Conservation (phyloP, 2,888 invertebrate species). For the Gryllus longicercus region DNA sequence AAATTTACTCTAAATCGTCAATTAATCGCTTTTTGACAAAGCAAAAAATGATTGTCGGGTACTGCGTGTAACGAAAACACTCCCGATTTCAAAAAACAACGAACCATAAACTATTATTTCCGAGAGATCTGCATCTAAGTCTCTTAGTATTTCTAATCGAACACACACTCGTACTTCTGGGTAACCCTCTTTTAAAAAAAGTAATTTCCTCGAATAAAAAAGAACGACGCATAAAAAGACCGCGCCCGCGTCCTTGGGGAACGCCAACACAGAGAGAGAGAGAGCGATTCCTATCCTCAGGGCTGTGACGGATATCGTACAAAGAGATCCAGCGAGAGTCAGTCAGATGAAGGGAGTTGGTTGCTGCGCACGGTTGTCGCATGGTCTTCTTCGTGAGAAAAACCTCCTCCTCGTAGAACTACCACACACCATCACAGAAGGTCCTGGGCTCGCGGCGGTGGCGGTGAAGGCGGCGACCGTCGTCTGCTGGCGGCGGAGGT, state of each 20-base stretch:
- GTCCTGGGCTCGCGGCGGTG: neutral
- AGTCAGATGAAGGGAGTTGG: conserved; percentile 1
- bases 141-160: too few species aligned
- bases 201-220: neutral
- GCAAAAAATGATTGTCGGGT: neutral
- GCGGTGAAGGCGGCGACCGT: neutral
- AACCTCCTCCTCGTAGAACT: neutral
- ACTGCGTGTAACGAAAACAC: neutral
- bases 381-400: too few species aligned
- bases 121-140: too few species aligned
- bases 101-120: neutral
- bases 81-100: neutral
- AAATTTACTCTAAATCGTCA: neutral
- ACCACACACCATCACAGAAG: neutral
- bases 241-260: neutral
- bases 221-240: neutral
- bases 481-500: neutral
- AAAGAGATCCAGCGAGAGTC: conserved; percentile 9
- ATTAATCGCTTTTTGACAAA: neutral
- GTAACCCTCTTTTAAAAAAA: too few species aligned
- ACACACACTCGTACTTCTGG: too few species aligned
- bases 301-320: neutral
- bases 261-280: neutral
- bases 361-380: neutral
- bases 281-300: neutral